Evolutionary conservation across 2,888 invertebrate species (phyloP).

Genomic region (Artemia sinica): DNA sequence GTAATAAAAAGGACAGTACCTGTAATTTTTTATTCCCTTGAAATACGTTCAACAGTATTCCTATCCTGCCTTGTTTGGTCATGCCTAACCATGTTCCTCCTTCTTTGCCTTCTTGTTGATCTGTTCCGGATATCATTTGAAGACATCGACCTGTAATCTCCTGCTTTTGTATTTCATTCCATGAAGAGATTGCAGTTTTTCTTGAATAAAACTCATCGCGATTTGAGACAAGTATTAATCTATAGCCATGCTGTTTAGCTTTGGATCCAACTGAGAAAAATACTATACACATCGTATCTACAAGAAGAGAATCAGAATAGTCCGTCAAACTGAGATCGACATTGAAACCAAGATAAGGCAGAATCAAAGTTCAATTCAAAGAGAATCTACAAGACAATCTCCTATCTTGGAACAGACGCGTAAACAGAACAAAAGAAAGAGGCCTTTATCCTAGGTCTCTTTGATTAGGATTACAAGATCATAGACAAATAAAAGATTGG

Average conservation of each 20-base stretch:
- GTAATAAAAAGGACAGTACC: not conserved
- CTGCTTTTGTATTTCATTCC: not conserved
- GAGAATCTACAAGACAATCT: too few relatives aligned
- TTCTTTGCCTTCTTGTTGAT: slow-evolving; percentile 51
- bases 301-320: too few relatives aligned
- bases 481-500: too few relatives aligned
- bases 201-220: slow-evolving; percentile 16
- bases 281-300: slow-evolving; percentile 17
- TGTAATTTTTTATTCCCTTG: slow-evolving; percentile 17
- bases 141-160: not conserved
- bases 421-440: too few relatives aligned
- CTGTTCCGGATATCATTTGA: slow-evolving; percentile 40
- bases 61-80: slow-evolving; percentile 28
- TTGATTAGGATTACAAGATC: too few relatives aligned
- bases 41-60: slow-evolving; percentile 19
- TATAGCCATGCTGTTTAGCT: slow-evolving; percentile 15
- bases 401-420: too few relatives aligned
- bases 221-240: slow-evolving; percentile 17
- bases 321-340: too few relatives aligned
- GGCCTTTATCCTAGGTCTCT: too few relatives aligned
- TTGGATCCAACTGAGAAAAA: slow-evolving; percentile 15
- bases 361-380: too few relatives aligned
- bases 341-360: too few relatives aligned
- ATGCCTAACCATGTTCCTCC: slow-evolving; percentile 69
- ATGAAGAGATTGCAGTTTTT: slow-evolving; percentile 14